Conservation (phyloP, 64 coral and sea anemone genomes). For the Actinia tenebrosa region DNA sequence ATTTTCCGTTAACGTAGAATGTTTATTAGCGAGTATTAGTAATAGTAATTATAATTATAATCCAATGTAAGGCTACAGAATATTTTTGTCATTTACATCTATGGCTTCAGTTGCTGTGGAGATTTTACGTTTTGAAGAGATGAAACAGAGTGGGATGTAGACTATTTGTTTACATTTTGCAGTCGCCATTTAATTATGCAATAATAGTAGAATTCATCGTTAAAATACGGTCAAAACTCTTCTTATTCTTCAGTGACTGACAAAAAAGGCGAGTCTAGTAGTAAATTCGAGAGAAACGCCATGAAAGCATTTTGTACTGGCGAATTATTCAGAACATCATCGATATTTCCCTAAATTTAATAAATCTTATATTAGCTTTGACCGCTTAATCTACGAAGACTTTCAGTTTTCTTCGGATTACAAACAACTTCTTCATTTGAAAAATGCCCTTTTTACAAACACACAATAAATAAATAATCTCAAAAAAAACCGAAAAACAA, state of each 20-base stretch:
- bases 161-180: background rate
- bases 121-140: background rate
- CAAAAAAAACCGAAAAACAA: background rate
- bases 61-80: background rate
- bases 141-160: background rate
- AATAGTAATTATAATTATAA: background rate
- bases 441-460: background rate
- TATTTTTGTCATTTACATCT: background rate
- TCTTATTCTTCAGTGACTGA: background rate
- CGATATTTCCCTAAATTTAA: background rate
- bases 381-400: background rate
- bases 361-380: background rate
- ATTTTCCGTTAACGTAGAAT: no score
- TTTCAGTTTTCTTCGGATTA: background rate
- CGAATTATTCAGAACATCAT: background rate
- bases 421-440: background rate
- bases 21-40: background rate
- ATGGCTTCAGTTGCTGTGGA: background rate
- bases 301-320: background rate
- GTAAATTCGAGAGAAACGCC: background rate
- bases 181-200: background rate
- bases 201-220: background rate
- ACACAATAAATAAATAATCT: background rate
- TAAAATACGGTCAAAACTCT: background rate
- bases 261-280: background rate